phyloP scores from a whole-genome alignment of 2,888 invertebrate species.

The Cheilosia scutellata region DNA sequence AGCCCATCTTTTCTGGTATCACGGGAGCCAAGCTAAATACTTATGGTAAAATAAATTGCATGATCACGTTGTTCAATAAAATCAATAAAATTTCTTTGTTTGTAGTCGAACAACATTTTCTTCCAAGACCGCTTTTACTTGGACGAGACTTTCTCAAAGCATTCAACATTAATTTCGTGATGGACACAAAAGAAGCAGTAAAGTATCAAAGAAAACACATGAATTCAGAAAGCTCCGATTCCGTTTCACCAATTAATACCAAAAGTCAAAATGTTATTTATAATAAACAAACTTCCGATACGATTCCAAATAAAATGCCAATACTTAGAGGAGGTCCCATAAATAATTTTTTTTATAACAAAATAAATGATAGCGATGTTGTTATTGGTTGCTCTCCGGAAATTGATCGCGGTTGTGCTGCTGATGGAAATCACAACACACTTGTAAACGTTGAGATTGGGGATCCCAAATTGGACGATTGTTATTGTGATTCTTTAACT shows the following conservation, averaged over 20 bases:
- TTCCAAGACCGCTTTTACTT: neutral
- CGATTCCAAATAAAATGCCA: too few relatives aligned
- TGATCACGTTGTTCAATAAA: slow-evolving; percentile 8
- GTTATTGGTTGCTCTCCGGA: too few relatives aligned
- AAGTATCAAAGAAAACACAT: too few relatives aligned
- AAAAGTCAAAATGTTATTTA: too few relatives aligned
- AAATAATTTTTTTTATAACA: too few relatives aligned
- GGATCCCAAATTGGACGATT: neutral
- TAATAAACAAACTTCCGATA: too few relatives aligned
- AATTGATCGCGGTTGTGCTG: neutral
- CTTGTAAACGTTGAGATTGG: neutral
- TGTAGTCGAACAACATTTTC: slow-evolving; percentile 5
- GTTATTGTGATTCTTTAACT: neutral
- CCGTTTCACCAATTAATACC: neutral
- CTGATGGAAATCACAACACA: neutral
- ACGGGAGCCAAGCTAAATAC: neutral
- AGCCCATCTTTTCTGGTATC: slow-evolving; percentile 1
- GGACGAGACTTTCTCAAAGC: neutral
- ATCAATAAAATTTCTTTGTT: slow-evolving; percentile 4
- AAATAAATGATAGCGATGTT: too few relatives aligned
- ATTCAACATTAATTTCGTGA: neutral
- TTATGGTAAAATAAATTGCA: slow-evolving; percentile 17
- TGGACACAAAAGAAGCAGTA: neutral
- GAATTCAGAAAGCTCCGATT: neutral
- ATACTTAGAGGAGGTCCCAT: too few relatives aligned